Evolutionary conservation across 2,113 vertebrate species (phyloP).

Genomic region (Psephotus haematonotus): DNA sequence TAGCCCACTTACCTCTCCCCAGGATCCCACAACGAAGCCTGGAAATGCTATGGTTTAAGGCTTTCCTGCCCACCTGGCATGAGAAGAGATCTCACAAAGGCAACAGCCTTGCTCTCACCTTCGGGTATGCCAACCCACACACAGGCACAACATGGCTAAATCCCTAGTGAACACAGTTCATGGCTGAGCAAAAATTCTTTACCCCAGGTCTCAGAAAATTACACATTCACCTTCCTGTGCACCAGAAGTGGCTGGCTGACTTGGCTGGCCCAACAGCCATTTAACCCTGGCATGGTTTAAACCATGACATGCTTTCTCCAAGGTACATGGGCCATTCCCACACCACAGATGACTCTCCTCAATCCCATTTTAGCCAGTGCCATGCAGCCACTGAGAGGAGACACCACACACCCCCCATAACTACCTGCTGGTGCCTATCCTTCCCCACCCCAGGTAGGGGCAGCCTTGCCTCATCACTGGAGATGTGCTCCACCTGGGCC

Average conservation of each 20-base stretch:
- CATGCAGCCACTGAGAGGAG: not conserved
- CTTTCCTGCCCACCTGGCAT: not conserved
- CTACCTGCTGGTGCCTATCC: too few relatives aligned
- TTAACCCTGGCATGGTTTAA: not conserved
- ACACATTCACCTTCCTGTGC: not conserved
- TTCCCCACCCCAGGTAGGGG: accelerated
- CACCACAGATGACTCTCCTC: not conserved
- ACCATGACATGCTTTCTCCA: not conserved
- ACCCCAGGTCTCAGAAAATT: not conserved
- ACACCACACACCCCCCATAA: accelerated
- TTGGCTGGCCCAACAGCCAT: accelerated
- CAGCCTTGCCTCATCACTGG: not conserved
- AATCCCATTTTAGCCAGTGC: not conserved
- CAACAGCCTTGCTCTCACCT: not conserved
- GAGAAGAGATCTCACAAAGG: not conserved
- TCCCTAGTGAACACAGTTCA: not conserved
- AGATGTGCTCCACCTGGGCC: not conserved
- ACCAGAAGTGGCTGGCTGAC: not conserved
- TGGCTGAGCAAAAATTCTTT: not conserved
- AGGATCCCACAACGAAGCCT: accelerated
- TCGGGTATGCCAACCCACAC: not conserved
- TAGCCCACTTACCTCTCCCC: not conserved
- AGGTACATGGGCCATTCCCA: accelerated
- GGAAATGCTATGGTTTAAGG: not conserved
- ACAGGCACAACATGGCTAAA: not conserved